Base-by-base conservation (phyloP, 2,888 invertebrate genomes). In the Machimus atricapillus region DNA sequence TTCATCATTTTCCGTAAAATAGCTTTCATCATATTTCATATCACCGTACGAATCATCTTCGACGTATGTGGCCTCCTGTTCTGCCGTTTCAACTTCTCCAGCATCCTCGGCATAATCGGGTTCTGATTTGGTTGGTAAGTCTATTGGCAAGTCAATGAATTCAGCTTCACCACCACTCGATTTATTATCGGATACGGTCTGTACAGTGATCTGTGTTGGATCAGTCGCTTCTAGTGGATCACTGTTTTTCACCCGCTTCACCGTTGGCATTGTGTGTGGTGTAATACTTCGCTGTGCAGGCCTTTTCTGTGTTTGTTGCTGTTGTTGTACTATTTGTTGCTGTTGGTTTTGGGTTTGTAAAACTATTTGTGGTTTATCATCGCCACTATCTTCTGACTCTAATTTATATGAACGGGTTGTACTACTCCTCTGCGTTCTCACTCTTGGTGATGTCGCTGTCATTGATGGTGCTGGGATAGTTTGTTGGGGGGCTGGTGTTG, bases 11-110 rank as follows among this genome's bases (percentile, higher is more conserved):
- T 93, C 93, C 34, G 93, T 93, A 89, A 93, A 93, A 87, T 93
- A 93, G 89, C 92, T 92, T 88, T 93, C 93, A 89, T 93, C 93
- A 88, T 93, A 93, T 87, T 93, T 92, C 94, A 95, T 94, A 92
- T 95, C 95, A 92, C 94, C 94, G 91, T 95, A 95, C 1, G 95
- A 94, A 91, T 95, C 95, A 87, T 95, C 95, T 92, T 95, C 95
- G 90, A 95, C 95, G 90, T 95, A 95, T 90, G 94, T 94, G 0
- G 94, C 93, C 90, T 95, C 95, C 90, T 94, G 94, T 90, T 95
- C 95, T 88, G 94, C 94, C 40, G 94, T 93, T 90, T 94, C 95
- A 89, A 94, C 95, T 89, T 95, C 95, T 89, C 94, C 95, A 89
- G 94, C 93, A 91, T 95, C 95, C 88, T 95, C 95, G 74, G 94